A percentile compares a stretch with the other conserved stretches of the same genome.
phyloP scores from a whole-genome alignment of 2,888 invertebrate species.

The Neria commutata region DNA sequence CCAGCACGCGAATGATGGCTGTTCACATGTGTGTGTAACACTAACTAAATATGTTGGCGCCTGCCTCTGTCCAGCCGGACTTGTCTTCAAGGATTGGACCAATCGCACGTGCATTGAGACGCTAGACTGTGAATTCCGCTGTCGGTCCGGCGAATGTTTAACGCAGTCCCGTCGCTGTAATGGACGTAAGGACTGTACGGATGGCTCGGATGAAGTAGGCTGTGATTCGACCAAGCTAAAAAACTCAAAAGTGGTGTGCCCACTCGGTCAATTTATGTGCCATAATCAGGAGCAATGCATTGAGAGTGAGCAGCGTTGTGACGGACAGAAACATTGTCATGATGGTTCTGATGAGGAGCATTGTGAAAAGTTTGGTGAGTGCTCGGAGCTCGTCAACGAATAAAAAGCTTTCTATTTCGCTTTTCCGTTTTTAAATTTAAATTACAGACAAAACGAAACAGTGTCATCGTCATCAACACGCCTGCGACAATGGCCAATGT shows the following conservation, averaged over 20 bases:
- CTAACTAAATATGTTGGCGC: slow-evolving; percentile 50
- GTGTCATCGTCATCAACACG: slow-evolving; percentile 63
- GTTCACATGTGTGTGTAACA: slow-evolving; percentile 77
- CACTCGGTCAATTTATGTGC: slow-evolving; percentile 64
- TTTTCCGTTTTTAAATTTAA: slow-evolving; percentile 2
- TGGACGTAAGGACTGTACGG: slow-evolving; percentile 66
- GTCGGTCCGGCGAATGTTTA: slow-evolving; percentile 66
- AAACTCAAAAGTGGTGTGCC: slow-evolving; percentile 54
- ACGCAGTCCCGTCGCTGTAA: slow-evolving; percentile 66
- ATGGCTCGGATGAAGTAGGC: slow-evolving; percentile 65
- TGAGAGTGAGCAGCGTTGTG: slow-evolving; percentile 61
- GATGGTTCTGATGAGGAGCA: slow-evolving; percentile 68
- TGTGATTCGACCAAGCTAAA: slow-evolving; percentile 61
- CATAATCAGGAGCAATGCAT: slow-evolving; percentile 65
- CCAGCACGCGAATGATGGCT: slow-evolving; percentile 67
- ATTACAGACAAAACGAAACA: slow-evolving; percentile 42
- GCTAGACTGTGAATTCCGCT: slow-evolving; percentile 64
- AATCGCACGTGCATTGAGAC: slow-evolving; percentile 67
- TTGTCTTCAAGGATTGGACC: slow-evolving; percentile 62
- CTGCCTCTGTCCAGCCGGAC: slow-evolving; percentile 73
- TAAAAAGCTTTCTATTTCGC: too few relatives aligned
- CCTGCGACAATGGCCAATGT: slow-evolving; percentile 65
- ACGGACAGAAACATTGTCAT: slow-evolving; percentile 64
- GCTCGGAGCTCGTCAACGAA: background rate
- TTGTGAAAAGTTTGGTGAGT: slow-evolving; percentile 61